Evolutionary conservation across 2,797 vertebrate species (phyloP), one percentile per base, ranked within the genome.

Genomic region (Buceros bicornis): DNA sequence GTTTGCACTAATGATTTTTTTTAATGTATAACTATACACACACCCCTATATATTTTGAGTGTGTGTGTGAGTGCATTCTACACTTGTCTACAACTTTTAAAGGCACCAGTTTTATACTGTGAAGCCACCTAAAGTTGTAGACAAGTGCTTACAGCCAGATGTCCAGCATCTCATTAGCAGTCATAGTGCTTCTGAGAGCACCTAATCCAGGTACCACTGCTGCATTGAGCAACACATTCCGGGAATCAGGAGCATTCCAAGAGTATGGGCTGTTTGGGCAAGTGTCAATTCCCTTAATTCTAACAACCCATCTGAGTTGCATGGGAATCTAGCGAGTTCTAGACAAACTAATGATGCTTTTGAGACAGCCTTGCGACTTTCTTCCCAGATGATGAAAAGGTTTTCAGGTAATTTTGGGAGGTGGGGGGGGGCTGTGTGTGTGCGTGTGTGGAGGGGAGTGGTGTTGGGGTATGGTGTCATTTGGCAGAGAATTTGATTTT

Each of bases 111-210:
- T 65, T 76, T 48, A 17, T 19, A 26, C 8, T 45, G 17, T 47
- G 57, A 85, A 77, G 33, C 29, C 24, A 56, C 20, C 9, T 37
- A 70, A 66, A 73, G 7, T 7, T 40, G 37, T 40, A 40, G 37
- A 40, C 10, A 62, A 72, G 16, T 29, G 20, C 3, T 11, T n/a
- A 29, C 12, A 72, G 20, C 17, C 50, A 64, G 33, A 79, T 17
- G 3, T 64, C 24, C 72, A 64, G 16, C 17, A 53, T 12, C 21
- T 80, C 5, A 1, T 45, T 35, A 80, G 22, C 3, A n/a, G 20
- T 10, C 5, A 15, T 4, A 6, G 0, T 15, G 14, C 45, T 87
- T n/a, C 61, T 33, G 8, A 42, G 13, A 62, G 7, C 1, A 1
- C 24, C 6, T 47, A 33, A n/a, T n/a, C 16, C 56, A 47, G 17